Conservation (phyloP, 1,140 invertebrate species). For the Microplitis mediator region DNA sequence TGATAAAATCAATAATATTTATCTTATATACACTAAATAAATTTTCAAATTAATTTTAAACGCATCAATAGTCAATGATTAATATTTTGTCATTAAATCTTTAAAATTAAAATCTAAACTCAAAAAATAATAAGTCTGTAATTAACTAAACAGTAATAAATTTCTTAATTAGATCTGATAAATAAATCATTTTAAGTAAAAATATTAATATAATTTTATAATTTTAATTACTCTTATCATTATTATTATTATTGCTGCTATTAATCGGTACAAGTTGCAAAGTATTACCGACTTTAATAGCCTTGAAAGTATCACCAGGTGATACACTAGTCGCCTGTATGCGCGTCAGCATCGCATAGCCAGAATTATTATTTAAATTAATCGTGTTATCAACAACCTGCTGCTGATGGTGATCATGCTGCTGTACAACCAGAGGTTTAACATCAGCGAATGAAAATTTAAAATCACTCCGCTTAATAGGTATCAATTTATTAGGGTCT, state of each 20-base stretch:
- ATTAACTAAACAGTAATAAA: too few relatives aligned
- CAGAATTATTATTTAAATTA: conserved; percentile 1
- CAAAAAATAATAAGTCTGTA: too few relatives aligned
- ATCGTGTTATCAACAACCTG: background rate
- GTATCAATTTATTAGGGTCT: conserved; percentile 41
- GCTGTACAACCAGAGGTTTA: background rate
- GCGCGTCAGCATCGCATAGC: conserved; percentile 34
- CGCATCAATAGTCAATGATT: too few relatives aligned
- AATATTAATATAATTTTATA: too few relatives aligned
- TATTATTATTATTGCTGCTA: background rate
- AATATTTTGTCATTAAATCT: too few relatives aligned
- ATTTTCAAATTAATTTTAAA: too few relatives aligned
- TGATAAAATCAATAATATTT: too few relatives aligned
- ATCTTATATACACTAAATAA: too few relatives aligned
- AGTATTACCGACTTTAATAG: conserved; percentile 40
- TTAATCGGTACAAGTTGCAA: conserved; percentile 40
- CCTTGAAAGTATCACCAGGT: conserved; percentile 41
- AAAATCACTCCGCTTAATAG: conserved; percentile 36
- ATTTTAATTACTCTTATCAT: too few relatives aligned
- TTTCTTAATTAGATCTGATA: too few relatives aligned
- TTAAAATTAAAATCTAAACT: too few relatives aligned
- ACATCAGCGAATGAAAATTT: conserved; percentile 27
- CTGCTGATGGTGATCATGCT: background rate
- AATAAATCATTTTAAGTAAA: too few relatives aligned
- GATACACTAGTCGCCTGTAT: conserved; percentile 36